Base-by-base conservation (phyloP, 1,140 invertebrate species). In the Wasmannia auropunctata region DNA sequence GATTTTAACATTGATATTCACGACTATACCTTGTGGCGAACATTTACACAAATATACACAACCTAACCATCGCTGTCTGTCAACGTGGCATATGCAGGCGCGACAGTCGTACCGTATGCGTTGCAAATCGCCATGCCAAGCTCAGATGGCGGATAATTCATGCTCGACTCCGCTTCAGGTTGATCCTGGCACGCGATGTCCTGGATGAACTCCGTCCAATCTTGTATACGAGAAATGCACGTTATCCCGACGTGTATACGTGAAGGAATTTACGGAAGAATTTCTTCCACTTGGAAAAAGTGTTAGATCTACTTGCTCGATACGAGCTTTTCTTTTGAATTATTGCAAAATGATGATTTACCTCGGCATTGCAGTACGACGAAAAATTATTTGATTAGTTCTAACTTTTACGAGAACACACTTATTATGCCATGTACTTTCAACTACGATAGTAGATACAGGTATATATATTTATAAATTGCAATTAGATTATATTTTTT, bases 91-190 rank as follows among this genome's bases (percentile, higher is more conserved):
- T 25, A 83, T 72, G 25, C 77, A 81, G 77, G 65, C 34, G 49
- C 49, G 65, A 58, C 63, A 70, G 63, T 69, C 22, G 22, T 67
- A 80, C 28, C 65, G 14, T 46, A 60, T 31, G 51, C 51, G 40
- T n/a, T n/a, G 72, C 79, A 83, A 72, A 72, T 83, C 51, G 51
- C 31, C 37, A 14, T 83, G 79, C 37, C 67, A 83, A 72, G 51
- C n/a, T 72, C 51, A 72, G 51, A 72, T 5, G 60, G 28, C 58
- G 51, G 14, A 72, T 72, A 83, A 83, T 83, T 83, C 51, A 72
- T 83, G 65, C 79, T 43, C 6, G 79, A 72, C n/a, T 46, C 8
- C 16, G 69, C 43, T 19, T n/a, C n/a, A n/a, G 62, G 5, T 81
- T 43, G 79, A 46, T 83, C 19, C 25, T 67, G 28, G 22, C 43